phyloP scores from a whole-genome alignment of 2,113 vertebrate species.

The Burhinus bistriatus region DNA sequence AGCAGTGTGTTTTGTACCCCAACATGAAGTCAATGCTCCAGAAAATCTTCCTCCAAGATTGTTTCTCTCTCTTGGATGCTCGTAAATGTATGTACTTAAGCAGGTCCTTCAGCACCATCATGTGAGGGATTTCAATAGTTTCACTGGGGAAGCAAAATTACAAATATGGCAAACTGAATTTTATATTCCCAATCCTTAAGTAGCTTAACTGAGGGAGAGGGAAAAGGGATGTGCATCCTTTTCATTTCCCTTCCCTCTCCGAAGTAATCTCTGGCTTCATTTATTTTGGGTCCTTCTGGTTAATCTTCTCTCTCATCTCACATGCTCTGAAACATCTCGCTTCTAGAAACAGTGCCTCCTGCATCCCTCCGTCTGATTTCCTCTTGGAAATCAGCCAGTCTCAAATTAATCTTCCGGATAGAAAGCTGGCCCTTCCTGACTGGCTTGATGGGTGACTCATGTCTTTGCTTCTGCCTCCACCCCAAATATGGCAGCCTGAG shows the following conservation, averaged over 20 bases:
- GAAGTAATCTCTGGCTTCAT: neutral
- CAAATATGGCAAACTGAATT: neutral
- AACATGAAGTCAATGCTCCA: neutral
- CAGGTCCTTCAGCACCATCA: neutral
- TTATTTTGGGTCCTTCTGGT: neutral
- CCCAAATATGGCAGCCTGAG: neutral
- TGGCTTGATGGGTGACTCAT: slow-evolving; percentile 37
- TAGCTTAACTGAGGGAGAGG: neutral
- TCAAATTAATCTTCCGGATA: slow-evolving; percentile 15
- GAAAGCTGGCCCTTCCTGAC: neutral
- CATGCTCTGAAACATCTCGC: neutral
- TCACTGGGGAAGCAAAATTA: neutral
- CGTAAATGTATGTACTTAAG: neutral
- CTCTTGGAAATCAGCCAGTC: slow-evolving; percentile 21
- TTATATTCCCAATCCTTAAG: neutral
- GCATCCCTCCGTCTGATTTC: neutral
- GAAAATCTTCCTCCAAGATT: neutral
- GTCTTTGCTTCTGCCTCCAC: slow-evolving; percentile 10
- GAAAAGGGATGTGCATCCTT: neutral
- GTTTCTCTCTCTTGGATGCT: neutral
- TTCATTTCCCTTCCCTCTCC: neutral
- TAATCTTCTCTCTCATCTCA: neutral
- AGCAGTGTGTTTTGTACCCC: neutral
- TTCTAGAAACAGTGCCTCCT: neutral
- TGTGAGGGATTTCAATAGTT: neutral